These are phyloP conservation scores for Spinibarbus caldwelli DNA, from an alignment of 2,797 vertebrate species.

Conservation along the genomic window DNA sequence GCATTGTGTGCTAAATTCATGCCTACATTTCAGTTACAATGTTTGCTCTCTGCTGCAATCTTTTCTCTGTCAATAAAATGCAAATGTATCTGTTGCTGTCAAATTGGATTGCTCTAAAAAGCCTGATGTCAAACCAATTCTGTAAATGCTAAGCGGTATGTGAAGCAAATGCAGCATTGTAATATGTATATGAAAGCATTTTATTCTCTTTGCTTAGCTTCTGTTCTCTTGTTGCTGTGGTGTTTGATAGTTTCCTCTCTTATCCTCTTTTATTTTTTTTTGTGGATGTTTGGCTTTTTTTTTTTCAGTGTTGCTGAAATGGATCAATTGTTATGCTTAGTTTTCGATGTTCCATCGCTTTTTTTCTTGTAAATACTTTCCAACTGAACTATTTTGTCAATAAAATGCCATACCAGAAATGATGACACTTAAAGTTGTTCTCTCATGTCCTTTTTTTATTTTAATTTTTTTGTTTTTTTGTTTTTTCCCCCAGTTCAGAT, in stretches of 20 bases:
- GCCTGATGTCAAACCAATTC: conserved; percentile 37
- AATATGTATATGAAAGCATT: conserved; percentile 64
- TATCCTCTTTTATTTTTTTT: conserved; percentile 64
- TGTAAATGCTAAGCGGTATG: conserved; percentile 49
- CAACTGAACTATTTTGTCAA: conserved; percentile 88
- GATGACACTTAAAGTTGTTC: conserved; percentile 62
- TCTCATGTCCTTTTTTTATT: conserved; percentile 62
- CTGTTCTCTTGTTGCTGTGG: conserved; percentile 52
- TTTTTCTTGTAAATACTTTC: conserved; percentile 84
- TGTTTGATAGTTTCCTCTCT: conserved; percentile 53
- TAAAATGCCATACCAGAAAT: conserved; percentile 87
- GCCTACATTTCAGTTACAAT: conserved; percentile 29
- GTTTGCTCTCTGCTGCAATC: conserved; percentile 53
- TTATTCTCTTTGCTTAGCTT: conserved; percentile 48
- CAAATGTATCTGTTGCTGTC: conserved; percentile 57
- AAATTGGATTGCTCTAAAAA: conserved; percentile 45
- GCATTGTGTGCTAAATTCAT: conserved; percentile 54
- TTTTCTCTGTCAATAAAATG: conserved; percentile 59
- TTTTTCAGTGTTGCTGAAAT: conserved; percentile 63
- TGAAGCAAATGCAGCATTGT: conserved; percentile 52
- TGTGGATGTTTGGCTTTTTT: conserved; percentile 57
- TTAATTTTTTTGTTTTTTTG: conserved; percentile 55
- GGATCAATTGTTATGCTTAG: conserved; percentile 59
- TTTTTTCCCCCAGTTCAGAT: conserved; percentile 30
- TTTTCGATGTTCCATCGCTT: conserved; percentile 70